Conservation (phyloP, 2,797 vertebrate species). For the Poeciliopsis presidionis region DNA sequence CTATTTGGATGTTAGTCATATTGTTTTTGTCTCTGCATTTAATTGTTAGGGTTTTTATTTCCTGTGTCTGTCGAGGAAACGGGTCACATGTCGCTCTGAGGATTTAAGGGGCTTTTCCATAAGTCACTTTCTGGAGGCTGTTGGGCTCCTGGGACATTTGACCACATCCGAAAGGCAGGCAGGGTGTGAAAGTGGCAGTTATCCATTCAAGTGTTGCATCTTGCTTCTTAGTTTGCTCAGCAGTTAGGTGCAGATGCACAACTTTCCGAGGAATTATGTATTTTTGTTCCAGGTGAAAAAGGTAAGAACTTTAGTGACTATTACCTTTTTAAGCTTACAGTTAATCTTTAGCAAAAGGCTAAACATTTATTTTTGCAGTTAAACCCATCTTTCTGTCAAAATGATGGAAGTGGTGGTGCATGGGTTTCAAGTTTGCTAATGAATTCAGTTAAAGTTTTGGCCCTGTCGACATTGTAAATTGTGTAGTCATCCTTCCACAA, state of each 20-base stretch:
- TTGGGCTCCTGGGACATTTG: constrained; percentile 28
- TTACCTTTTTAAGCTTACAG: neutral
- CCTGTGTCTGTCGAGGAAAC: neutral
- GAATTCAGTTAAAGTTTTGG: constrained; percentile 11
- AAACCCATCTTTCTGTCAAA: neutral
- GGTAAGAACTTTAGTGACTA: constrained; percentile 5
- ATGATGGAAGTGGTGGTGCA: neutral
- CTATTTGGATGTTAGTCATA: neutral
- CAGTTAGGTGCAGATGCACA: neutral
- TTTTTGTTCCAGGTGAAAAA: neutral
- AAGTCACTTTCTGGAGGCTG: constrained; percentile 5
- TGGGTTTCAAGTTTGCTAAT: constrained; percentile 7
- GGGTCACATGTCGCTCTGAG: constrained; percentile 20
- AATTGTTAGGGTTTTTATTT: neutral
- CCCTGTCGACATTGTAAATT: constrained; percentile 19
- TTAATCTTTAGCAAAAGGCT: neutral
- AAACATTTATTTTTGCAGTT: neutral
- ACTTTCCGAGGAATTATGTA: neutral
- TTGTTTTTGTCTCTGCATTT: neutral
- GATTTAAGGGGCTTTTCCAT: constrained; percentile 76
- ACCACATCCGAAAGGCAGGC: constrained; percentile 21
- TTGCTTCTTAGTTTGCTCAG: neutral
- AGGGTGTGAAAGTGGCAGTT: constrained; percentile 14
- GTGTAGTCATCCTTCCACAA: constrained; percentile 24
- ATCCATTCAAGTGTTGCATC: neutral